phyloP scores from a whole-genome alignment of 2,797 vertebrate species.

The Manis crassicaudata region DNA sequence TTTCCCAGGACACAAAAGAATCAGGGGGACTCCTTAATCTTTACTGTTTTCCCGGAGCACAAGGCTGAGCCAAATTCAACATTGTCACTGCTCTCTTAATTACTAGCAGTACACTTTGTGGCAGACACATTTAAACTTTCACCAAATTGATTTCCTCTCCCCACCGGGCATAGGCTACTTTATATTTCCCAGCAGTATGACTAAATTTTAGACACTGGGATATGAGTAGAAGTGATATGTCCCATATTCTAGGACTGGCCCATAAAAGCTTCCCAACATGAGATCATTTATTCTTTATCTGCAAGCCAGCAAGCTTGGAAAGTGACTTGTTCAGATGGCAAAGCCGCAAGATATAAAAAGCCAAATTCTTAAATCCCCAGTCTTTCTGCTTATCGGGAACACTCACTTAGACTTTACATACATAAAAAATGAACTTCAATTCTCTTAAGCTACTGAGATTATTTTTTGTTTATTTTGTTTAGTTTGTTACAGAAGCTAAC shows the following conservation, averaged over 20 bases:
- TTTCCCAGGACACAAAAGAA: not conserved
- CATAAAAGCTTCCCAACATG: not conserved
- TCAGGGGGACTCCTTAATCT: not conserved
- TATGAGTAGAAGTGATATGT: not conserved
- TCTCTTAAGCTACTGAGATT: not conserved
- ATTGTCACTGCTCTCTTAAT: not conserved
- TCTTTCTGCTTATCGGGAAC: not conserved
- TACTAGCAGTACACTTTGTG: not conserved
- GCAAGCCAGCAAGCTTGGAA: not conserved
- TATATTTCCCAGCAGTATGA: not conserved
- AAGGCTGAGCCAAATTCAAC: not conserved
- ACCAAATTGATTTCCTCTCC: not conserved
- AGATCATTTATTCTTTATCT: not conserved
- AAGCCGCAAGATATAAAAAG: not conserved
- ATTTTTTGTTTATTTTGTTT: slow-evolving; percentile 28
- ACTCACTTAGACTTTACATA: not conserved
- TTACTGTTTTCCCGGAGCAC: not conserved
- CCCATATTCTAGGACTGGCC: not conserved
- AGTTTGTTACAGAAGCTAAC: slow-evolving; percentile 8
- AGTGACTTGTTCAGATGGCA: not conserved
- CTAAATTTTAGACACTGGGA: not conserved
- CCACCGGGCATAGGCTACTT: not conserved
- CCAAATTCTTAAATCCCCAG: not conserved
- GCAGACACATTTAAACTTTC: not conserved
- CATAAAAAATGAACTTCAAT: not conserved